phyloP scores from a whole-genome alignment of 2,888 invertebrate species.

The Drosophila mettleri region DNA sequence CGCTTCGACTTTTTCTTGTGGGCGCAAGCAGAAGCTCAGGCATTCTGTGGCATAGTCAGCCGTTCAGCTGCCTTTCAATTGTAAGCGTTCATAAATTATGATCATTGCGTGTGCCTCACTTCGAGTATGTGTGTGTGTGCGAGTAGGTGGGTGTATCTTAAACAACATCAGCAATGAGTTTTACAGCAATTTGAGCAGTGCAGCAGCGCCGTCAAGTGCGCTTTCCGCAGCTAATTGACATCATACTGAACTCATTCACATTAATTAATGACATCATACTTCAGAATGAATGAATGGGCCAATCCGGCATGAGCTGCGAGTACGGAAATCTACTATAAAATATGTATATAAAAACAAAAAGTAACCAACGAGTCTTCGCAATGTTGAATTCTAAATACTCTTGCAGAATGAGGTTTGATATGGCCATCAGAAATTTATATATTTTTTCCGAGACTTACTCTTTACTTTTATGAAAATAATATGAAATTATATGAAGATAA shows the following conservation, averaged over 20 bases:
- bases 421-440: not conserved
- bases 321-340: slow-evolving; percentile 19
- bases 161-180: slow-evolving; percentile 37
- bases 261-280: slow-evolving; percentile 79
- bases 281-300: slow-evolving; percentile 47
- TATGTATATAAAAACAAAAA: slow-evolving; percentile 4
- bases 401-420: not conserved
- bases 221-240: slow-evolving; percentile 80
- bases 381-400: slow-evolving; percentile 21
- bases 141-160: slow-evolving; percentile 40
- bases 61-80: slow-evolving; percentile 42
- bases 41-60: slow-evolving; percentile 12
- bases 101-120: slow-evolving; percentile 28
- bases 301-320: slow-evolving; percentile 28
- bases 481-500: too few relatives aligned
- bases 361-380: not conserved
- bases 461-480: too few relatives aligned
- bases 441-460: too few relatives aligned
- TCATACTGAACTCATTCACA: slow-evolving; percentile 81
- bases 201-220: slow-evolving; percentile 66
- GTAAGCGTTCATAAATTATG: slow-evolving; percentile 50
- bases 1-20: slow-evolving; percentile 41
- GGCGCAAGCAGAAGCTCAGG: slow-evolving; percentile 12
- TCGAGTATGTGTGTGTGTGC: slow-evolving; percentile 3
- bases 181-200: slow-evolving; percentile 59